Base-by-base conservation (phyloP, 2,888 invertebrate species). In the Hyles lineata region DNA sequence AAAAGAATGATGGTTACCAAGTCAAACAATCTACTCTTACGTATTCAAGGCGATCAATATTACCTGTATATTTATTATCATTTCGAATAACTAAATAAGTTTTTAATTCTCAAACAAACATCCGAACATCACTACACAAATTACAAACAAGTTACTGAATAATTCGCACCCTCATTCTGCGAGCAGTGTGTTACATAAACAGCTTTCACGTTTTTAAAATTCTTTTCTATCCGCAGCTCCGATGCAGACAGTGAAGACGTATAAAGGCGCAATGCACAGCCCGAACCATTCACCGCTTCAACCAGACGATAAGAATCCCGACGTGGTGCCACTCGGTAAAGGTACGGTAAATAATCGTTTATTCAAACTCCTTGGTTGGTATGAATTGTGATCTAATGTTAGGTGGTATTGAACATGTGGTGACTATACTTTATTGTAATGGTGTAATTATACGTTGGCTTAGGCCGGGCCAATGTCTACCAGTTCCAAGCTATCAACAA, bases 291-390 rank as follows among this genome's bases (percentile, higher is more conserved):
- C 94, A 15, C 95, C 96, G 25, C 96, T 97, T 85, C 96, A 97
- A 86, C 97, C 97, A 82, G 98, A 98, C 86, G 98, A 98, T 91
- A 97, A 97, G 89, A 98, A 98, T 94, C 98, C 98, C 43, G 98
- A 98, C 88, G 97, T 98, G 78, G 97, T 98, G 75, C 98, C 98
- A 43, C 96, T 97, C 80, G 98, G 97, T 88, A 98, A 98, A 96
- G 97, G 98, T 98, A 94, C 77, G 78, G 75, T 77, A 78, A 62
- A 55, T 55, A 77, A 52, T 63, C 35, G 60, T 70, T 59, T 60
- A 69, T 62, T n/a, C 43, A 67, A 67, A 67, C 63, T 63, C 60
- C 71, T 60, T 70, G 52, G 5, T 52, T 52, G 52, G 25, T 70
- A 25, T 8, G 2, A 70, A 23, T n/a, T 70, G 58, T 19, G 15